A percentile compares a stretch with the other conserved stretches of the same genome.
Evolutionary conservation across 2,797 vertebrate species (phyloP).

Genomic region (Ispidina picta): DNA sequence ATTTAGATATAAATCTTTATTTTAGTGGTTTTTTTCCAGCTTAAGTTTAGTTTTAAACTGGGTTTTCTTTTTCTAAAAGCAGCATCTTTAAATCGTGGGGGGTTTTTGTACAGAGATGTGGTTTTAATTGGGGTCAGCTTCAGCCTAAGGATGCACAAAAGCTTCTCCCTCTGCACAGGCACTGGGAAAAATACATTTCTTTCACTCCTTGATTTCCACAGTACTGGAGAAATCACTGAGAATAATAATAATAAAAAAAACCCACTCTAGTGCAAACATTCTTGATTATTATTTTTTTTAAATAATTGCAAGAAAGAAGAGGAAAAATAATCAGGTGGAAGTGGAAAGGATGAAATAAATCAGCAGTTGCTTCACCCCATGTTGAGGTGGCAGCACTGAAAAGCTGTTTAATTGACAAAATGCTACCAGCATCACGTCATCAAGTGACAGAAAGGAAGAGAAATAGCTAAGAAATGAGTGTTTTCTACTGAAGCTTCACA

Average conservation of each 20-base stretch:
- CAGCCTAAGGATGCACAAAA: not conserved
- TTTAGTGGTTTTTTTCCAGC: not conserved
- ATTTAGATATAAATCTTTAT: no score
- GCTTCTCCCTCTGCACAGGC: not conserved
- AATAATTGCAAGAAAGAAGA: not conserved
- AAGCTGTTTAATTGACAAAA: not conserved
- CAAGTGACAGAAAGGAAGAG: not conserved
- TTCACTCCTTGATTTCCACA: not conserved
- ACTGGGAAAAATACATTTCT: not conserved
- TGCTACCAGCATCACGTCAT: not conserved
- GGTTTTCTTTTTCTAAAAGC: not conserved
- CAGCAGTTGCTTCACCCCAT: not conserved
- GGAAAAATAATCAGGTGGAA: not conserved
- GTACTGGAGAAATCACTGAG: not conserved
- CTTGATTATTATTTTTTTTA: no score
- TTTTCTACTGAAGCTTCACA: not conserved
- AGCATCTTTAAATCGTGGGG: not conserved
- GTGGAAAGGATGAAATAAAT: not conserved
- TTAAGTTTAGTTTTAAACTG: not conserved
- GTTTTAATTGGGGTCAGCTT: not conserved
- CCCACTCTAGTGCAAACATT: not conserved
- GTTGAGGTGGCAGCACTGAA: not conserved
- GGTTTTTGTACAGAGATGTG: not conserved
- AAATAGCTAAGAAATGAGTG: rapidly evolving
- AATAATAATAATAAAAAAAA: not conserved